Base-by-base conservation (phyloP, 2,113 vertebrate species). In the Meles meles region DNA sequence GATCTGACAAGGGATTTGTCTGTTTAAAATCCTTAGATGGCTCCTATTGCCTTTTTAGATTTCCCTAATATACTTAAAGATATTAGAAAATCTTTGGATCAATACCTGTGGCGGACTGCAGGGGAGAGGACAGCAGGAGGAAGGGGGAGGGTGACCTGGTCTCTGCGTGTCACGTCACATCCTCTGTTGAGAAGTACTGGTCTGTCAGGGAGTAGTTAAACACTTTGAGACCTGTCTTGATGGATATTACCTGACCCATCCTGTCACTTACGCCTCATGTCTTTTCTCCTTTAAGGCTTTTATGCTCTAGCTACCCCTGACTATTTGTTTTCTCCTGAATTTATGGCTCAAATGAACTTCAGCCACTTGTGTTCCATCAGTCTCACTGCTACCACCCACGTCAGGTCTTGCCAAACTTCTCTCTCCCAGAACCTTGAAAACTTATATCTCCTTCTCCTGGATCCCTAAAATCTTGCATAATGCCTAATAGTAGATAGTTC, bases 11-110 rank as follows among this genome's bases (percentile, higher is more conserved):
- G 39, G 57, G 34, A 77, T 81, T 63, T 82, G 15, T 47, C 20
- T 81, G 37, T 29, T 94, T 94, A 65, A 85, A 90, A 82, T 88
- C 34, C 29, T 87, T 87, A 47, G 7, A 20, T 63, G 20, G 31
- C 4, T 84, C 57, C 29, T 71, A 42, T 63, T 87, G 15, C 4
- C 34, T 57, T 59, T 92, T 74, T 47, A 25, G 1, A 7, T n/a
- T 82, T 69, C 1, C 18, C 10, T 72, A 80, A 52, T 55, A 61
- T 15, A 39, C 4, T 49, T 90, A n/a, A 76, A 59, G 17, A 67
- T 88, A 59, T 59, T 71, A 12, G 39, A 71, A 42, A 37, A 14
- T 34, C 18, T 91, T 93, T 85, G 34, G 49, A 83, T 80, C 52
- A 65, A 23, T 77, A 52, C 1, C 37, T 80, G 27, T 42, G n/a